Evolutionary conservation across 2,888 invertebrate genomes (phyloP).

Genomic region (Acanthosepion esculentum): DNA sequence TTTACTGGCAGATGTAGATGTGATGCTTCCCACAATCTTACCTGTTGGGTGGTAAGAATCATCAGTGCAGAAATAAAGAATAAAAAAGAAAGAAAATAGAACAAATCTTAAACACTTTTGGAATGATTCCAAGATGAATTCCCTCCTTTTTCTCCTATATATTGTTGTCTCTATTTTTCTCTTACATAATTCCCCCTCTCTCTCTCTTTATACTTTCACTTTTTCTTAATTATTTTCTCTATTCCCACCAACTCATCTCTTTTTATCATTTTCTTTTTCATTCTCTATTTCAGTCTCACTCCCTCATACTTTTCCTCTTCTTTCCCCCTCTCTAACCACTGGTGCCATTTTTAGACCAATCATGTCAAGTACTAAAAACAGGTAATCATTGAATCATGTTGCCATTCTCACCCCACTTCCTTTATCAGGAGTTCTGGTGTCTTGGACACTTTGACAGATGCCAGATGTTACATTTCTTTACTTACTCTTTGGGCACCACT

Average conservation of each 20-base stretch:
- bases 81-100: not conserved
- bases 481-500: not conserved
- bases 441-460: conserved; percentile 21
- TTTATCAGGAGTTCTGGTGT: not conserved
- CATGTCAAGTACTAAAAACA: not conserved
- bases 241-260: not conserved
- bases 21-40: not conserved
- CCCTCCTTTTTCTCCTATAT: not conserved
- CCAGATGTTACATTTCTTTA: not conserved
- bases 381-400: not conserved
- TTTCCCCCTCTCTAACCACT: not conserved
- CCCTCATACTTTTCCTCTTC: not conserved
- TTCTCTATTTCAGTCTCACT: not conserved
- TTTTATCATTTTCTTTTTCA: too few species aligned
- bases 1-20: not conserved
- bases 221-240: not conserved
- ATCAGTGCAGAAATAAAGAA: conserved; percentile 3
- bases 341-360: not conserved
- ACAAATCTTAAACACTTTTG: not conserved
- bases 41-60: not conserved
- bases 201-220: not conserved
- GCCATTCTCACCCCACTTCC: not conserved
- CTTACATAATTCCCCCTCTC: not conserved
- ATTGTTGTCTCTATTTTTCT: too few species aligned
- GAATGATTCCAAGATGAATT: not conserved